Base-by-base conservation (phyloP, 92 coral and sea anemone genomes). In the Palythoa caribaeorum region DNA sequence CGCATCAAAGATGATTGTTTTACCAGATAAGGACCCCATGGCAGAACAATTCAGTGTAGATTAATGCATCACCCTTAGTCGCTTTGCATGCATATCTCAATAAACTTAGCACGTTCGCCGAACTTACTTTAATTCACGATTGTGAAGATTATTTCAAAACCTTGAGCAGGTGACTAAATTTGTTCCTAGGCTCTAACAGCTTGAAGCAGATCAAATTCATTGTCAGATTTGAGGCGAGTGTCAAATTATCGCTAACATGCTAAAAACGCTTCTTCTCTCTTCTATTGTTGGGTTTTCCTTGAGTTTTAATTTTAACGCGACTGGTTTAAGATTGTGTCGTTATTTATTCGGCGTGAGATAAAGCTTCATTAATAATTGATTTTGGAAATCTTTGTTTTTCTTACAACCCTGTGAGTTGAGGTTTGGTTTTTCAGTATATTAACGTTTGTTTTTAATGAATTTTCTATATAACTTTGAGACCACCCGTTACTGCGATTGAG, bases 361-460 rank as follows among this genome's bases (percentile, higher is more conserved):
- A 93, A 94, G 91, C 84, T 78, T 76, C 63, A 94, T 94, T 20
- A 94, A 94, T 93, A 88, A 94, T 93, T 93, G 87, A 93, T 93
- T 78, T 66, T 85, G 63, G 74, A 65, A 88, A 94, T 80, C 94
- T 92, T 93, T 88, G 93, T 90, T 92, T 74, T 83, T 86, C 86
- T 83, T 77, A 73, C 83, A 77, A 83, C 80, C 76, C 70, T 80
- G 80, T 54, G 92, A 77, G 83, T 84, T 83, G 93, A 77, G 86
- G 83, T 88, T 84, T 83, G 83, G 88, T 89, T 88, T 90, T 63
- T 81, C 76, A 38, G 20, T 48, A 65, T 66, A 81, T 81, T 81
- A 81, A 81, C 86, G 86, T 68, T 81, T 81, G 20, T 52, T 44
- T 79, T 81, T 65, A 81, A 81, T 66, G 76, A 81, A 81, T 81